phyloP scores from a whole-genome alignment of 2,888 invertebrate species.

The Lasioglossum malachurum region DNA sequence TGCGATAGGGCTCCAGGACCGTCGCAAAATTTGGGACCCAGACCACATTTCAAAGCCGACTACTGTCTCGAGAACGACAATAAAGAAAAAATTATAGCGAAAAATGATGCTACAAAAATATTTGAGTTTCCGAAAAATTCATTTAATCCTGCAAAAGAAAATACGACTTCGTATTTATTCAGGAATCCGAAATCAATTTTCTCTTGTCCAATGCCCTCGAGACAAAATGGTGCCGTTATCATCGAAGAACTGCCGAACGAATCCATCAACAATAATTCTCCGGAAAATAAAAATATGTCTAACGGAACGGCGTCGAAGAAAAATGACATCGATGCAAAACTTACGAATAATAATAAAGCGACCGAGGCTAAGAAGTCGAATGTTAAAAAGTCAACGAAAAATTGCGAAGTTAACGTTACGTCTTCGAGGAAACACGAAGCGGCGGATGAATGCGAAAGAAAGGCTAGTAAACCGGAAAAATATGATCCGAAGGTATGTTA shows the following conservation, averaged over 20 bases:
- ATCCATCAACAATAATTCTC: conserved; percentile 6
- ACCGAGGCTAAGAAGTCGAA: neutral
- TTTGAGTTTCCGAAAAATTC: neutral
- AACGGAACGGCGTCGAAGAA: neutral
- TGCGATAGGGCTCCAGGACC: conserved; percentile 76
- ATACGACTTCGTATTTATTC: neutral
- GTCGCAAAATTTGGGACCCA: conserved; percentile 69
- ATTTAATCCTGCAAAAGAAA: neutral
- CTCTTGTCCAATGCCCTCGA: conserved; percentile 46
- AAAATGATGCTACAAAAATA: conserved; percentile 33
- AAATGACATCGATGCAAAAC: neutral
- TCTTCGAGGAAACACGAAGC: conserved; percentile 14
- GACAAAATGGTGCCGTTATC: conserved; percentile 52
- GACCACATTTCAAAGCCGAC: conserved; percentile 70
- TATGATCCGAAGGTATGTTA: conserved; percentile 35
- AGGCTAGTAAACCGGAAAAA: conserved; percentile 41
- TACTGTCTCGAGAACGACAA: conserved; percentile 67
- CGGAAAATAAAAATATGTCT: neutral
- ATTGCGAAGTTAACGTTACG: neutral
- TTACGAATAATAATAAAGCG: neutral
- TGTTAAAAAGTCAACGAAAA: conserved; percentile 9
- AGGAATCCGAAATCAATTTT: conserved; percentile 63
- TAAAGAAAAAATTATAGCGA: neutral
- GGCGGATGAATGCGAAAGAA: conserved; percentile 34
- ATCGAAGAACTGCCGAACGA: conserved; percentile 73